A percentile compares a stretch with the other conserved stretches of the same genome.
Evolutionary conservation across 2,113 vertebrate species (phyloP).

Genomic region (Chinchilla lanigera): DNA sequence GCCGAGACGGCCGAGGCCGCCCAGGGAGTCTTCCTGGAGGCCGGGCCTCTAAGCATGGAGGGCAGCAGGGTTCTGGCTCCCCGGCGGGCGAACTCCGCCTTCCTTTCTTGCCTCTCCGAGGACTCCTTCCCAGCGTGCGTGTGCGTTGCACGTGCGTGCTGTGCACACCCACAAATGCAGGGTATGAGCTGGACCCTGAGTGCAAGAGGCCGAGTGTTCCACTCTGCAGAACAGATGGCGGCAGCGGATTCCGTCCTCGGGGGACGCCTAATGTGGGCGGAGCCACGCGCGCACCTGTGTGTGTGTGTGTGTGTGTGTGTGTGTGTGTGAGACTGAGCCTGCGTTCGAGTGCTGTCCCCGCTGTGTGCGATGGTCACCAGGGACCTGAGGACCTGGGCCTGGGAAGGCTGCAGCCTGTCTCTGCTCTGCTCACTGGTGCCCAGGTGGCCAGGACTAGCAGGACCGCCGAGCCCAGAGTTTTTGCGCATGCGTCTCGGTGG

Average conservation of each 20-base stretch:
- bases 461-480: background rate
- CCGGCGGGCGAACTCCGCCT: background rate
- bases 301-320: background rate
- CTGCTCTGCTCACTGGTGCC: background rate
- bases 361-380: background rate
- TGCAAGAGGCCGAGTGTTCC: slow-evolving; percentile 12
- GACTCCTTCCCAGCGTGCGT: background rate
- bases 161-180: background rate
- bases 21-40: too few species aligned
- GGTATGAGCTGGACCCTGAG: background rate
- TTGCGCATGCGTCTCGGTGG: background rate
- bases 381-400: background rate
- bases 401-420: background rate
- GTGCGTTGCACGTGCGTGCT: background rate
- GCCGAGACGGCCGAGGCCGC: background rate
- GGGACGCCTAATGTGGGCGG: background rate
- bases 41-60: background rate
- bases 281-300: too few species aligned
- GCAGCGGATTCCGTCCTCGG: background rate
- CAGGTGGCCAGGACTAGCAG: background rate
- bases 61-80: background rate
- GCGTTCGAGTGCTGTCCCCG: background rate
- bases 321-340: background rate
- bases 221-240: background rate
- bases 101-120: background rate